These are phyloP conservation scores for Smutsia temminckii DNA, from an alignment of 2,797 vertebrate genomes.

Conservation along the genomic window DNA sequence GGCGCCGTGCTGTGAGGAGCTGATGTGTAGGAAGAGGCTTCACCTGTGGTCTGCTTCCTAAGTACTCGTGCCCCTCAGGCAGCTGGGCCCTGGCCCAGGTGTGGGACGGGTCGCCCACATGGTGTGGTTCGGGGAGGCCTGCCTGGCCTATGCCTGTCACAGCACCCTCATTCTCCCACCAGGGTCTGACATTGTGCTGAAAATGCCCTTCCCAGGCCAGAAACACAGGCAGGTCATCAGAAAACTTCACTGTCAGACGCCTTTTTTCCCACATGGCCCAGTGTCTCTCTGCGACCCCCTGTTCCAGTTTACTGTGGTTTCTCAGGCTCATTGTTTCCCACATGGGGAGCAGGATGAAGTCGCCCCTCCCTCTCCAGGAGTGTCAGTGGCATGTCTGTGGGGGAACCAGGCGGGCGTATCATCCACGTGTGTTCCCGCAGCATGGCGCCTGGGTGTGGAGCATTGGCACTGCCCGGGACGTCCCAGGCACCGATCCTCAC, in stretches of 20 bases:
- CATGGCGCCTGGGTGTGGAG: background rate
- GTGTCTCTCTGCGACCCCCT: no score
- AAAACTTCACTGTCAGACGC: no score
- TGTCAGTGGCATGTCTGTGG: background rate
- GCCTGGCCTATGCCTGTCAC: background rate
- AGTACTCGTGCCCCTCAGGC: accelerated
- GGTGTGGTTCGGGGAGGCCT: background rate
- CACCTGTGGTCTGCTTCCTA: background rate
- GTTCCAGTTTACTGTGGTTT: background rate
- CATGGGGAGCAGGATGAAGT: background rate
- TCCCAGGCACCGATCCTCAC: background rate
- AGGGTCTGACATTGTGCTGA: background rate
- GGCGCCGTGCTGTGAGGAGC: background rate
- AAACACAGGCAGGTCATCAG: background rate
- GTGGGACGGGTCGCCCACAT: background rate
- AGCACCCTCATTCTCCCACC: background rate
- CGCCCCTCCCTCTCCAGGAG: background rate
- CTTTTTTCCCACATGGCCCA: background rate
- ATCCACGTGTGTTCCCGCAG: background rate
- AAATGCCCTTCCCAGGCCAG: background rate
- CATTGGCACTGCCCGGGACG: background rate
- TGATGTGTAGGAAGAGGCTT: background rate
- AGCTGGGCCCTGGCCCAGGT: background rate
- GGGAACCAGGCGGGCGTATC: background rate
- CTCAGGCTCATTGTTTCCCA: background rate